Evolutionary conservation across 2,113 vertebrate species (phyloP), one percentile per base, ranked within the genome.

Genomic region (Poeciliopsis prolifica): DNA sequence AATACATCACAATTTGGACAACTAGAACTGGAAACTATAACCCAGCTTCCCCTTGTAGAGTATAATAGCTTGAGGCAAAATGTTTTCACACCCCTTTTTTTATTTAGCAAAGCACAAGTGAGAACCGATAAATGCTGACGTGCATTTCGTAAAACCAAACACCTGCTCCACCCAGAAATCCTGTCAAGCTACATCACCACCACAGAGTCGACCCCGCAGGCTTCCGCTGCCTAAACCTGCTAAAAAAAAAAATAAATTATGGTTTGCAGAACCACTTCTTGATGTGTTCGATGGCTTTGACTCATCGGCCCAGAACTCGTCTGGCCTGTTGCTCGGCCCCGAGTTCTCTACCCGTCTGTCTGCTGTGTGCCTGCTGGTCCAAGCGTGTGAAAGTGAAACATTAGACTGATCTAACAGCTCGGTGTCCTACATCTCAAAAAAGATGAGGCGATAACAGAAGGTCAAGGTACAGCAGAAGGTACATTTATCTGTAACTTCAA

Each of bases 131-230:
- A 13, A 24, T n/a, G 69, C 24, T 1, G 72, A 86, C 42, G 26
- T 70, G 28, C 42, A 61, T 67, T 61, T 65, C 65, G 65, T 42
- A 64, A 74, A 44, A 69, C 37, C 62, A 84, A 79, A 88, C 85
- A 89, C 72, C 61, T 84, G 48, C 91, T 78, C 87, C 92, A 91
- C 92, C 91, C 89, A 48, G 28, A 72, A 73, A 77, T 44, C 17
- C 22, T 13, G 33, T 60, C 30, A 71, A n/a, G 65, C 70, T 48
- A 2, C n/a, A 72, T 78, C 60, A 37, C 10, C 66, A 29, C 64
- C 40, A 26, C 2, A 22, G 35, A 37, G 35, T 37, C 10, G 10
- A 37, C 70, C 22, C 24, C 14, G 15, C 33, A 0, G 17, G 42
- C 37, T 19, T 62, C 24, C 26, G 62, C 42, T 19, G 31, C 3